phyloP scores from a whole-genome alignment of 1,140 invertebrate genomes.

The Conus betulinus region DNA sequence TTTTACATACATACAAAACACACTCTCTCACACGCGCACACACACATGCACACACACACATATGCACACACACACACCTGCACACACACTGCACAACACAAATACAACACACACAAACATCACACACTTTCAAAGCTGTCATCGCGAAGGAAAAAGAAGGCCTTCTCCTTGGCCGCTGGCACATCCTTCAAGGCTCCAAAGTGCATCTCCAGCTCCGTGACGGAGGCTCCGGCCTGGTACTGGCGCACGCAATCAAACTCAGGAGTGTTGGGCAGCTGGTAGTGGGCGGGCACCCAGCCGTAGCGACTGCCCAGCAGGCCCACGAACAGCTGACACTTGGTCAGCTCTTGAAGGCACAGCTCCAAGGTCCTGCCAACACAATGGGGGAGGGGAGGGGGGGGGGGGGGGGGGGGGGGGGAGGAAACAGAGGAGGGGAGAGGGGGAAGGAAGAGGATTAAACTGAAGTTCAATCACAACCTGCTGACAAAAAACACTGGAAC shows the following conservation, averaged over 20 bases:
- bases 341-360: slow-evolving; percentile 76
- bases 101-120: background rate
- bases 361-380: slow-evolving; percentile 69
- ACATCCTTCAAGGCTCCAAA: slow-evolving; percentile 65
- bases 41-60: too few relatives aligned
- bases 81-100: background rate
- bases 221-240: slow-evolving; percentile 72
- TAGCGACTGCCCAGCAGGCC: slow-evolving; percentile 77
- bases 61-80: too few relatives aligned
- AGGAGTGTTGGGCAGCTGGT: slow-evolving; percentile 63
- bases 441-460: too few relatives aligned
- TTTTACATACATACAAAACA: too few relatives aligned
- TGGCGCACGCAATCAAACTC: slow-evolving; percentile 74
- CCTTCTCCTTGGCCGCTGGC: slow-evolving; percentile 56
- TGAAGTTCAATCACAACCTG: too few relatives aligned
- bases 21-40: too few relatives aligned
- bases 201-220: slow-evolving; percentile 77
- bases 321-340: slow-evolving; percentile 76
- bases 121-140: slow-evolving; percentile 60
- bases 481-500: too few relatives aligned
- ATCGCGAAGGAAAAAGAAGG: slow-evolving; percentile 76
- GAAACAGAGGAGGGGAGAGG: too few relatives aligned
- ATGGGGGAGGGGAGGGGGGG: too few relatives aligned
- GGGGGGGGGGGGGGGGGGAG: too few relatives aligned
- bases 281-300: slow-evolving; percentile 70